Percentiles rank a stretch among this genome's conserved stretches.
phyloP scores from a whole-genome alignment of 2,113 vertebrate genomes.

The Oxyruncus cristatus region DNA sequence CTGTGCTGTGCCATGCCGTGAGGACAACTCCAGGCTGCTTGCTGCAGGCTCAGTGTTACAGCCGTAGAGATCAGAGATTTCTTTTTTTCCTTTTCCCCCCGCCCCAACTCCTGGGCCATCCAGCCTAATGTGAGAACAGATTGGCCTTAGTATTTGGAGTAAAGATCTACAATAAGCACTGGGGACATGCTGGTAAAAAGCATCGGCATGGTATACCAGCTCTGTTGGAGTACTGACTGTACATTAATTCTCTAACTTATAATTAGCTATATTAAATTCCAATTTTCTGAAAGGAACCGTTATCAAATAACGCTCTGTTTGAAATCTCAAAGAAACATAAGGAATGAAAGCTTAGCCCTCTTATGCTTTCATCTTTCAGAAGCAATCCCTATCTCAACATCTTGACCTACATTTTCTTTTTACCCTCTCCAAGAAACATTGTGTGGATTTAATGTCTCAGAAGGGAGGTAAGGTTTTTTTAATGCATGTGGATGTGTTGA shows the following conservation, averaged over 20 bases:
- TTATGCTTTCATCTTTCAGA: conserved; percentile 64
- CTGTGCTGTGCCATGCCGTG: fast-evolving
- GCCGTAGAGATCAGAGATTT: neutral
- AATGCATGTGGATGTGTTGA: conserved; percentile 34
- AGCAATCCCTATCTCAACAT: conserved; percentile 66
- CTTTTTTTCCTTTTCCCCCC: neutral
- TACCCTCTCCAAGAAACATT: conserved; percentile 56
- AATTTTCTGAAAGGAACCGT: conserved; percentile 59
- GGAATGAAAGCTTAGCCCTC: conserved; percentile 59
- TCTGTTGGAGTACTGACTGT: conserved; percentile 38
- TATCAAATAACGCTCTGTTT: conserved; percentile 63
- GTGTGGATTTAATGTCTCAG: conserved; percentile 60
- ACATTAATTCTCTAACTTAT: conserved; percentile 60
- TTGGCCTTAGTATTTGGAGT: conserved; percentile 20
- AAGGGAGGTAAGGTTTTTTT: neutral
- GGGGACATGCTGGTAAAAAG: conserved; percentile 30
- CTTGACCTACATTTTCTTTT: conserved; percentile 69
- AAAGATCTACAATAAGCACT: conserved; percentile 41
- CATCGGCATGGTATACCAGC: conserved; percentile 9
- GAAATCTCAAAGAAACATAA: conserved; percentile 67
- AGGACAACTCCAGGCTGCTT: neutral
- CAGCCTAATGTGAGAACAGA: conserved; percentile 15
- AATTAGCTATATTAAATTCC: conserved; percentile 64
- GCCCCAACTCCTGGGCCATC: neutral
- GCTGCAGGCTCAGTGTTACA: neutral